Evolutionary conservation across 2,113 vertebrate genomes (phyloP).

Genomic region (Psilopogon haemacephalus): DNA sequence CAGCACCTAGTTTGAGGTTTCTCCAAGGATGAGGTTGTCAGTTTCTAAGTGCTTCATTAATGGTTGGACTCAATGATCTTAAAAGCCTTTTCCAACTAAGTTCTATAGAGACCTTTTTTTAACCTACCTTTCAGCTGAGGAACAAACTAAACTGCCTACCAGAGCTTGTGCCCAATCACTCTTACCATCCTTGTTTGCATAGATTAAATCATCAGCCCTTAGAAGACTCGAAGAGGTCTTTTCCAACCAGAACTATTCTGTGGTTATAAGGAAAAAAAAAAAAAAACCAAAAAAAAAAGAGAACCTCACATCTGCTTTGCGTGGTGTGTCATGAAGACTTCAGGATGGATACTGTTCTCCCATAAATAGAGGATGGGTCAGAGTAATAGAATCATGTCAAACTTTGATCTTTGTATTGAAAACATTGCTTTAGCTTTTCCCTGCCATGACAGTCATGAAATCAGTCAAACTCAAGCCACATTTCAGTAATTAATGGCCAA

Average conservation of each 20-base stretch:
- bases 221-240: neutral
- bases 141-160: neutral
- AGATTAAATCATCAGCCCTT: neutral
- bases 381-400: neutral
- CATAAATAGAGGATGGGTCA: neutral
- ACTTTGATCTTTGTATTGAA: neutral
- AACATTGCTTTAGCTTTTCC: neutral
- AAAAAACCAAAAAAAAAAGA: neutral
- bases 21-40: neutral
- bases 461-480: neutral
- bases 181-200: neutral
- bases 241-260: neutral
- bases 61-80: too few relatives aligned
- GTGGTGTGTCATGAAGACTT: neutral
- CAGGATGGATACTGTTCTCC: neutral
- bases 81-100: neutral
- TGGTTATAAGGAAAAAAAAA: neutral
- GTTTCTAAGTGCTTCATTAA: too few relatives aligned
- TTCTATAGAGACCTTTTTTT: neutral
- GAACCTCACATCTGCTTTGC: neutral
- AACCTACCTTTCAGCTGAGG: neutral
- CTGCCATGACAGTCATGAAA: neutral
- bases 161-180: neutral
- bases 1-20: neutral
- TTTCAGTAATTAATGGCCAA: neutral